Conservation (phyloP, 2,113 vertebrate species). For the Dasypus novemcinctus region DNA sequence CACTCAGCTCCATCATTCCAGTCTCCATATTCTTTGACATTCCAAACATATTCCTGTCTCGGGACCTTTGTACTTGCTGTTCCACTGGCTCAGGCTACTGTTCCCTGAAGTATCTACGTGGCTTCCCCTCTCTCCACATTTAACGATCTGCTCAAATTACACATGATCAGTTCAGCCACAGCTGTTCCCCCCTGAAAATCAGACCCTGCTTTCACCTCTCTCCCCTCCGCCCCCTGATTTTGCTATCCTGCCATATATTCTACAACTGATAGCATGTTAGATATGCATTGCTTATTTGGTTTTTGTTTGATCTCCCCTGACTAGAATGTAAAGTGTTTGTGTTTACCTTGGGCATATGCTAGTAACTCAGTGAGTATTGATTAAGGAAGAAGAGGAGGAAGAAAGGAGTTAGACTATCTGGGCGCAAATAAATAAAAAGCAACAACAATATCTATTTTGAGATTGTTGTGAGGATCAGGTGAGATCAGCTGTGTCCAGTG, state of each 20-base stretch:
- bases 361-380: not conserved
- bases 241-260: not conserved
- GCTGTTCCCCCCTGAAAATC: not conserved
- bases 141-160: not conserved
- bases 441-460: not conserved
- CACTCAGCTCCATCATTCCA: no score
- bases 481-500: not conserved
- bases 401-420: not conserved
- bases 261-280: not conserved
- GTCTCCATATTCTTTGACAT: not conserved
- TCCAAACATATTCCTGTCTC: not conserved
- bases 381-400: not conserved
- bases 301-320: not conserved
- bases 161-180: not conserved
- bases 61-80: not conserved
- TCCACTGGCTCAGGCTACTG: not conserved
- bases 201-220: not conserved
- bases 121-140: not conserved
- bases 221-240: not conserved
- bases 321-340: no score
- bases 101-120: not conserved
- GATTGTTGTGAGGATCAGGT: not conserved
- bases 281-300: not conserved
- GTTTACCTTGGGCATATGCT: not conserved
- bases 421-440: not conserved